Conservation (phyloP, 2,888 invertebrate species). For the Chaitophorus viminalis region DNA sequence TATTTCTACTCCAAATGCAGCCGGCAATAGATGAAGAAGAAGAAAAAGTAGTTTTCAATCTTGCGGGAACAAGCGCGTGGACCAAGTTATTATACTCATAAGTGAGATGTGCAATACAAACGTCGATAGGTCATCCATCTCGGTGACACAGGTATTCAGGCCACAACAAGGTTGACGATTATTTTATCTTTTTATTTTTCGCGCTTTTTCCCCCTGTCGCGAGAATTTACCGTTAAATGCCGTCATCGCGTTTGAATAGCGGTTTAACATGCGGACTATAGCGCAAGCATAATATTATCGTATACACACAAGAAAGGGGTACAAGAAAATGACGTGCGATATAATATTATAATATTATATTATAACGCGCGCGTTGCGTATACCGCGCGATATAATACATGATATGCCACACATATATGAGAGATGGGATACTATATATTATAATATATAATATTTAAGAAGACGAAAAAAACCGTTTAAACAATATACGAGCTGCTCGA, state of each 20-base stretch:
- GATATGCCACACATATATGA: too few species aligned
- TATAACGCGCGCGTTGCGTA: background rate
- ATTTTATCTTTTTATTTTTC: constrained; percentile 8
- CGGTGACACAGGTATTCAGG: background rate
- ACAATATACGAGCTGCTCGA: background rate
- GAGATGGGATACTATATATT: too few species aligned
- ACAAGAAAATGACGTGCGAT: background rate
- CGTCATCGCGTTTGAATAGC: background rate
- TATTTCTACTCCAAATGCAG: too few species aligned
- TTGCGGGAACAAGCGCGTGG: too few species aligned
- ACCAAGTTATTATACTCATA: too few species aligned
- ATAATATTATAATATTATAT: background rate
- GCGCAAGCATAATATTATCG: too few species aligned
- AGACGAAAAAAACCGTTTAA: constrained; percentile 22
- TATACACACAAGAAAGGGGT: too few species aligned
- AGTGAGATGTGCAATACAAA: too few species aligned
- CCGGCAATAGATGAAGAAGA: too few species aligned
- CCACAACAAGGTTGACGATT: constrained; percentile 5
- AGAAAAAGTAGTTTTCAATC: too few species aligned
- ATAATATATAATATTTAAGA: too few species aligned
- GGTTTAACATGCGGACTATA: background rate
- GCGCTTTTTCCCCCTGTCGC: background rate
- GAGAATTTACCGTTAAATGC: constrained; percentile 24
- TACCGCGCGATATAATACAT: too few species aligned
- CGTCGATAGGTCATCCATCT: background rate